A percentile compares a stretch with the other conserved stretches of the same genome.
These are phyloP conservation scores for Scyliorhinus canicula DNA, from an alignment of 2,797 vertebrate species.

Conservation along the genomic window DNA sequence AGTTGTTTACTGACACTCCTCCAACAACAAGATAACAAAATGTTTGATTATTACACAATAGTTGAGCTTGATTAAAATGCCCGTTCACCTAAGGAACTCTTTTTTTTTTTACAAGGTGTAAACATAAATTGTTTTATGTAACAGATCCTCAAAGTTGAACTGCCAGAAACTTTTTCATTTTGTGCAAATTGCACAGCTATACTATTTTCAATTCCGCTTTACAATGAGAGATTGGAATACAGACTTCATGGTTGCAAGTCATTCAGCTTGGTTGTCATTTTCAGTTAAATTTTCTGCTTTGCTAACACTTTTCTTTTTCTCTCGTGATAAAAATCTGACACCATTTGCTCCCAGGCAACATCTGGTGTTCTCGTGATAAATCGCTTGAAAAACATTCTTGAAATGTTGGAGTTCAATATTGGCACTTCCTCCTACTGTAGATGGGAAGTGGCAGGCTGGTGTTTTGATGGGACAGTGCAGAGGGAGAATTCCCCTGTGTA, in stretches of 20 bases:
- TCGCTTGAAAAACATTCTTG: too few relatives aligned
- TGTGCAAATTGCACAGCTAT: neutral
- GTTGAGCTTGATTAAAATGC: too few relatives aligned
- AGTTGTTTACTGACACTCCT: neutral
- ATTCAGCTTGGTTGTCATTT: neutral
- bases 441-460: neutral
- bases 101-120: neutral
- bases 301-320: neutral
- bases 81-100: too few relatives aligned
- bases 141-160: neutral
- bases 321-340: neutral
- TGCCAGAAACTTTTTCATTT: neutral
- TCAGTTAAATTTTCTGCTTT: neutral
- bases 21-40: neutral
- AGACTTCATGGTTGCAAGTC: neutral
- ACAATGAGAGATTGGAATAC: neutral
- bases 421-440: neutral
- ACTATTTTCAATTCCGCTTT: neutral
- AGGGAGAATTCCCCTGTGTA: neutral
- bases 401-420: neutral
- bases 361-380: neutral
- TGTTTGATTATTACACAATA: neutral
- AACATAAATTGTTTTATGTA: neutral
- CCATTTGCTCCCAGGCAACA: neutral
- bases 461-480: neutral